Percentiles rank a stretch among this genome's conserved stretches.
Evolutionary conservation across 2,113 vertebrate species (phyloP).

Genomic region (Serinus canaria): DNA sequence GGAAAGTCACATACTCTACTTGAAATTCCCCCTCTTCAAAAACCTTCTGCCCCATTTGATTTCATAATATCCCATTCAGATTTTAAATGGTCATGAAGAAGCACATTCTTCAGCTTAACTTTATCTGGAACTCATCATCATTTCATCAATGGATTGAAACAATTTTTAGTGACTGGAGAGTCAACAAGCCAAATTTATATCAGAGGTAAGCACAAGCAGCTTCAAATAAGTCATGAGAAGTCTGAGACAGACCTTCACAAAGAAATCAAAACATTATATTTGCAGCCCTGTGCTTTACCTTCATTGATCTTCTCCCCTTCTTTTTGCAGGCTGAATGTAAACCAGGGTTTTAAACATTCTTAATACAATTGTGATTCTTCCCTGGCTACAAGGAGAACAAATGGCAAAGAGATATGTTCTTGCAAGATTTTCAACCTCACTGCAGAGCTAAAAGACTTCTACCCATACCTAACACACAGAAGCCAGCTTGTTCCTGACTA

Average conservation of each 20-base stretch:
- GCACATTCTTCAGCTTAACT: not conserved
- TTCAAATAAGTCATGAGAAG: not conserved
- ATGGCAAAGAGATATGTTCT: not conserved
- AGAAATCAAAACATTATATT: not conserved
- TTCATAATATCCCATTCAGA: slow-evolving; percentile 1
- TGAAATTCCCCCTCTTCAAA: slow-evolving; percentile 26
- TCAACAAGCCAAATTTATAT: not conserved
- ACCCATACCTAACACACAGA: not conserved
- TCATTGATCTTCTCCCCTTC: not conserved
- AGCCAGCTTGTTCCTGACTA: not conserved
- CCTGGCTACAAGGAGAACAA: not conserved
- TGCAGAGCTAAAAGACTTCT: not conserved
- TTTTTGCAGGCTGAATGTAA: not conserved
- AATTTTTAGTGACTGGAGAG: not conserved
- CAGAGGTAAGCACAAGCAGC: not conserved
- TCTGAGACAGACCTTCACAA: not conserved
- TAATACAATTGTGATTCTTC: not conserved
- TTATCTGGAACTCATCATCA: slow-evolving; percentile 23
- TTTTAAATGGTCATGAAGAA: not conserved
- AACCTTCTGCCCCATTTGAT: not conserved
- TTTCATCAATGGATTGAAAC: not conserved
- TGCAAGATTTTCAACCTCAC: not conserved
- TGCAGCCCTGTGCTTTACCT: not conserved
- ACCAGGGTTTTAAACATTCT: not conserved
- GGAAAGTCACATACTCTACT: not conserved